Conservation (phyloP, 2,113 vertebrate species). For the Junco hyemalis region DNA sequence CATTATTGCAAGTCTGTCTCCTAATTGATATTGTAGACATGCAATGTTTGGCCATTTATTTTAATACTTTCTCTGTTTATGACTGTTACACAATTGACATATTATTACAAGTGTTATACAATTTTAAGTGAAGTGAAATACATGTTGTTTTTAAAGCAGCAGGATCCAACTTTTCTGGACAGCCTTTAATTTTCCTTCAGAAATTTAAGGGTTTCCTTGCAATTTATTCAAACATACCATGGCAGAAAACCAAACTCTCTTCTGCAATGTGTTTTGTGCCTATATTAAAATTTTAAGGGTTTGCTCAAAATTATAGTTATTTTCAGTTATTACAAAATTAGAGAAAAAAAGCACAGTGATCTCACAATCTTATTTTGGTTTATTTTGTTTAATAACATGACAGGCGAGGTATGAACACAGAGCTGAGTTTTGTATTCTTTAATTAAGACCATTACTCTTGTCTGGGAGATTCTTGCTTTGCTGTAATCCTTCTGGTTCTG, state of each 20-base stretch:
- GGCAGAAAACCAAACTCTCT: background rate
- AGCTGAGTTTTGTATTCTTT: background rate
- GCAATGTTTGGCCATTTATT: background rate
- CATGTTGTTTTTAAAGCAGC: background rate
- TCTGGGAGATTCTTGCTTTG: background rate
- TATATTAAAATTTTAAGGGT: background rate
- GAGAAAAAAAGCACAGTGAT: background rate
- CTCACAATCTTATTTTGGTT: background rate
- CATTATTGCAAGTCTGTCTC: background rate
- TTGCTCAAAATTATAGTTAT: background rate
- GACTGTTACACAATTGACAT: background rate
- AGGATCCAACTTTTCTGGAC: background rate
- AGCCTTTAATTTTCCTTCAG: background rate
- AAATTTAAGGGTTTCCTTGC: background rate
- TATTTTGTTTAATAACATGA: background rate
- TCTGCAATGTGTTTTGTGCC: background rate
- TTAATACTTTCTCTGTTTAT: background rate
- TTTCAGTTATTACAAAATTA: background rate
- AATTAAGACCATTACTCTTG: slow-evolving; percentile 38
- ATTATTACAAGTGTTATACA: background rate
- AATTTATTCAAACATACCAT: background rate
- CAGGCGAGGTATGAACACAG: background rate
- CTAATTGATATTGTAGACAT: background rate
- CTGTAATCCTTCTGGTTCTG: background rate
- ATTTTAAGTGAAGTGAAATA: background rate